Conservation (phyloP, 1,140 invertebrate species). For the Lepidurus packardi region DNA sequence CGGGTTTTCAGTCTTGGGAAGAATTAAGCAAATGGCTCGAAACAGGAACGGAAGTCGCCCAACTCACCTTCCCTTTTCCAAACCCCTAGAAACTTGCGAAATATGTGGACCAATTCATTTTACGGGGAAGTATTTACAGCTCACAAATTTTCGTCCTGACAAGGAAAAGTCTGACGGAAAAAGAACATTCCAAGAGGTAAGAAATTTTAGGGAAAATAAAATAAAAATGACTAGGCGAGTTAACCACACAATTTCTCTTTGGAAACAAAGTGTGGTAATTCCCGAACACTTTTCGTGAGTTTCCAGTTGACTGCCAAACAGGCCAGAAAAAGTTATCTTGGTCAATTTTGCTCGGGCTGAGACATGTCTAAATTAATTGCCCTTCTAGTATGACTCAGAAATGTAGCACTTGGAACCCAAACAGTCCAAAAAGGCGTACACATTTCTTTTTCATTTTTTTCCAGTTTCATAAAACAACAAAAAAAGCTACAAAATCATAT, state of each 20-base stretch:
- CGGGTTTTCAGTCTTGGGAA: neutral
- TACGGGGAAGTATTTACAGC: neutral
- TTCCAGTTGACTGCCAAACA: constrained; percentile 14
- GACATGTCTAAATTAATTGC: constrained; percentile 10
- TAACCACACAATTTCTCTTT: constrained; percentile 22
- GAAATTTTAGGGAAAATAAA: neutral
- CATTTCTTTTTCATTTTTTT: neutral
- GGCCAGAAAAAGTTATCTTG: neutral
- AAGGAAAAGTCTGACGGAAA: neutral
- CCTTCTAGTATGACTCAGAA: neutral
- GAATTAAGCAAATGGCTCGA: neutral
- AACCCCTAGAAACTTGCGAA: neutral
- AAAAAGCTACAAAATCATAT: too few species aligned
- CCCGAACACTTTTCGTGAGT: neutral
- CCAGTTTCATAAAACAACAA: too few species aligned
- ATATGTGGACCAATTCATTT: neutral
- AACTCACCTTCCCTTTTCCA: neutral
- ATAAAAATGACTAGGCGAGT: constrained; percentile 3
- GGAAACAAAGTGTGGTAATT: constrained; percentile 1
- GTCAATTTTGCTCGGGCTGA: constrained; percentile 21
- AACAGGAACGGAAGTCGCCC: neutral
- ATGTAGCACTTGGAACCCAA: neutral
- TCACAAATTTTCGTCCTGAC: neutral
- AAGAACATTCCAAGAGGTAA: neutral
- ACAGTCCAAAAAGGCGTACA: neutral